phyloP scores from a whole-genome alignment of 2,888 invertebrate species.

The Rhimphoctona megacephalus region DNA sequence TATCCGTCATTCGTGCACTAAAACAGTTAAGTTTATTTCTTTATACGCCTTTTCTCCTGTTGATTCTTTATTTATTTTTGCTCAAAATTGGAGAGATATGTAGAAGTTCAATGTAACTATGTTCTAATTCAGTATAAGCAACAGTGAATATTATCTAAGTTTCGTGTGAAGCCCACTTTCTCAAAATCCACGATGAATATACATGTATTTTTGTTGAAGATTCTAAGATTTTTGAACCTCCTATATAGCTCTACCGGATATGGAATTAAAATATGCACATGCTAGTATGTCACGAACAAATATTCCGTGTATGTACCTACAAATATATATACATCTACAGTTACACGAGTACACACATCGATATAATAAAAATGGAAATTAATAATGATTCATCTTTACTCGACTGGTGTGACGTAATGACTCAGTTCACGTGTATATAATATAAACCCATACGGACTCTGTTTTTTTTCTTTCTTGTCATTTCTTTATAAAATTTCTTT shows the following conservation, averaged over 20 bases:
- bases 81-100: background rate
- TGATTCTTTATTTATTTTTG: background rate
- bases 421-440: too few relatives aligned
- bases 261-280: too few relatives aligned
- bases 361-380: background rate
- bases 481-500: background rate
- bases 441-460: too few relatives aligned
- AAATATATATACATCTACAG: background rate
- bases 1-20: background rate
- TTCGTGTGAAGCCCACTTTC: too few relatives aligned
- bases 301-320: too few relatives aligned
- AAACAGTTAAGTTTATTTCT: slow-evolving; percentile 2
- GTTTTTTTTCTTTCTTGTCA: too few relatives aligned
- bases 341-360: background rate
- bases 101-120: background rate
- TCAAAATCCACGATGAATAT: too few relatives aligned
- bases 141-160: background rate
- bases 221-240: too few relatives aligned
- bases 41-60: background rate
- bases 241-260: too few relatives aligned
- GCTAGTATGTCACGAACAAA: too few relatives aligned
- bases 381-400: background rate
- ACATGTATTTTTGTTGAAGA: too few relatives aligned
- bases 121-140: background rate
- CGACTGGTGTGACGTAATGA: background rate